phyloP scores from a whole-genome alignment of 2,113 vertebrate genomes.

The Bubo blakistoni region DNA sequence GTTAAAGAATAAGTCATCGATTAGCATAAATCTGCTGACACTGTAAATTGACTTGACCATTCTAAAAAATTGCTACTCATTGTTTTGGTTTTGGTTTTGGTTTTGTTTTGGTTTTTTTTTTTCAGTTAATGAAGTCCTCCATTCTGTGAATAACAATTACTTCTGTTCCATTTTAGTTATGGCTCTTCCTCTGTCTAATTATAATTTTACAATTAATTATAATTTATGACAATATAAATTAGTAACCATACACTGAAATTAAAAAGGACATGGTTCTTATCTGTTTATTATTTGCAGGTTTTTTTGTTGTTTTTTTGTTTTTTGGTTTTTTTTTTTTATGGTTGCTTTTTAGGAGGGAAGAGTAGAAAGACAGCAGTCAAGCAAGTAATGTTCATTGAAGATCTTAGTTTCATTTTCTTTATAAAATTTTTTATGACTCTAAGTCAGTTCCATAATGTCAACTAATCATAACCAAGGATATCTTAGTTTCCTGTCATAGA shows the following conservation, averaged over 20 bases:
- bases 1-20: not conserved
- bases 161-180: not conserved
- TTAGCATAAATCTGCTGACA: not conserved
- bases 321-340: not conserved
- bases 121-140: not conserved
- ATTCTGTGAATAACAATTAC: not conserved
- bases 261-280: not conserved
- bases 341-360: not conserved
- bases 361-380: not conserved
- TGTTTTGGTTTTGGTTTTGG: too few relatives aligned
- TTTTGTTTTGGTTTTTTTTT: not conserved
- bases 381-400: not conserved
- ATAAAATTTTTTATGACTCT: not conserved
- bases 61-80: not conserved
- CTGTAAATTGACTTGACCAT: not conserved
- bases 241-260: not conserved
- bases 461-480: not conserved
- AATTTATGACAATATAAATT: not conserved
- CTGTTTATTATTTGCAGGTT: not conserved
- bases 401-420: not conserved
- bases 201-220: not conserved
- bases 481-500: not conserved
- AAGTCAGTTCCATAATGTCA: not conserved
- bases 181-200: not conserved
- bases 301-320: rapidly evolving